Percentiles rank a stretch among this genome's conserved stretches.
Evolutionary conservation across 1,140 invertebrate species (phyloP).

Genomic region (Achroia grisella): DNA sequence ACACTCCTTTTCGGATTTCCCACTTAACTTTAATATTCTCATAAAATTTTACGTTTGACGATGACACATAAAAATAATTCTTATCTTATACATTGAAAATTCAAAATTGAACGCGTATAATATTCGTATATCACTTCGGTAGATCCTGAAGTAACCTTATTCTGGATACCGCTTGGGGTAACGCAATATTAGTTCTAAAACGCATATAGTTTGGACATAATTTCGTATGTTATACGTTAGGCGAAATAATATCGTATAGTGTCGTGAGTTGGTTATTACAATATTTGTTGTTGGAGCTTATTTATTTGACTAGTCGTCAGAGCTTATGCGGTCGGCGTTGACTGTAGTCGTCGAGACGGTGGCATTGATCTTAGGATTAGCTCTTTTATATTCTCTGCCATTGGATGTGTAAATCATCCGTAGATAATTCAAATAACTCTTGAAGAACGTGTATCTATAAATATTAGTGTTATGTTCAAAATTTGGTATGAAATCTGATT

Average conservation of each 20-base stretch:
- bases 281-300: constrained; percentile 63
- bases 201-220: constrained; percentile 15
- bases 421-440: constrained; percentile 13
- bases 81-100: constrained; percentile 25
- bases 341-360: constrained; percentile 23
- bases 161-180: constrained; percentile 20
- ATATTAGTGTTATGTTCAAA: too few species aligned
- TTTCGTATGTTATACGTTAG: constrained; percentile 24
- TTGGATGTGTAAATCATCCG: constrained; percentile 25
- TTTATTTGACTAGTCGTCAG: constrained; percentile 55
- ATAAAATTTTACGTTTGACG: constrained; percentile 57
- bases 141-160: constrained; percentile 42
- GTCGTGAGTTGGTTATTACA: constrained; percentile 46
- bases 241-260: constrained; percentile 19
- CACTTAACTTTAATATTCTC: constrained; percentile 66
- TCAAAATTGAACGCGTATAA: constrained; percentile 20
- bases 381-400: constrained; percentile 10
- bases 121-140: constrained; percentile 40
- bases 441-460: background rate
- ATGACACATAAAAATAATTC: constrained; percentile 21
- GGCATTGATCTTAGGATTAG: constrained; percentile 27
- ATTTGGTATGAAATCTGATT: too few species aligned
- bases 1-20: constrained; percentile 66
- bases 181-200: constrained; percentile 30
- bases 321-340: constrained; percentile 30